A percentile compares a stretch with the other conserved stretches of the same genome.
These are phyloP conservation scores for Agrochola litura DNA, from an alignment of 2,888 invertebrate genomes.

Conservation along the genomic window DNA sequence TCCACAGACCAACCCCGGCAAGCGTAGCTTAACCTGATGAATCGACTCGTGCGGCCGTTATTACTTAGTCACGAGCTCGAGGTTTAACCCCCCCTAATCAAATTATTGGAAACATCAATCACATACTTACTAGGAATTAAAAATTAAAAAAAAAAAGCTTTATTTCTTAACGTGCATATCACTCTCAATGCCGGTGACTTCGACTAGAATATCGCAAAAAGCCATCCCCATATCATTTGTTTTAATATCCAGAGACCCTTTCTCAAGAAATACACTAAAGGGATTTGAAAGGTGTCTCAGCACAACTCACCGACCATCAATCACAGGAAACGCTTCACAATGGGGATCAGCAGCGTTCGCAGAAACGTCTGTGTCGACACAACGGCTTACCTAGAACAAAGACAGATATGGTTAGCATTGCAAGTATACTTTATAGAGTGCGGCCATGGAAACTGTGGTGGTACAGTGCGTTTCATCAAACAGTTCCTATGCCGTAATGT, in stretches of 20 bases:
- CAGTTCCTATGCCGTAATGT: too few species aligned
- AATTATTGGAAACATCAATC: too few species aligned
- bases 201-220: not conserved
- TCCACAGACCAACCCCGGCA: too few species aligned
- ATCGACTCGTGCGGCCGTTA: too few species aligned
- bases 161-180: not conserved
- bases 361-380: constrained; percentile 66
- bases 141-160: not conserved
- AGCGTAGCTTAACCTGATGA: too few species aligned
- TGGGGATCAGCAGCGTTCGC: constrained; percentile 67
- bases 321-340: constrained; percentile 65
- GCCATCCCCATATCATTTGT: constrained; percentile 6
- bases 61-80: too few species aligned
- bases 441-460: constrained; percentile 34
- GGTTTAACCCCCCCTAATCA: too few species aligned
- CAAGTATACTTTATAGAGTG: constrained; percentile 47
- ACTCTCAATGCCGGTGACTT: not conserved
- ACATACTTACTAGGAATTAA: too few species aligned
- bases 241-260: constrained; percentile 22
- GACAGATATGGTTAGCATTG: constrained; percentile 64
- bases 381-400: constrained; percentile 81
- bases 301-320: constrained; percentile 58
- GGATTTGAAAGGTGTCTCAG: constrained; percentile 45
- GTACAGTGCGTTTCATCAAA: too few species aligned
- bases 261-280: constrained; percentile 17